A percentile compares a stretch with the other conserved stretches of the same genome.
Conservation (phyloP, 2,113 vertebrate species). For the Alaudala cheleensis region DNA sequence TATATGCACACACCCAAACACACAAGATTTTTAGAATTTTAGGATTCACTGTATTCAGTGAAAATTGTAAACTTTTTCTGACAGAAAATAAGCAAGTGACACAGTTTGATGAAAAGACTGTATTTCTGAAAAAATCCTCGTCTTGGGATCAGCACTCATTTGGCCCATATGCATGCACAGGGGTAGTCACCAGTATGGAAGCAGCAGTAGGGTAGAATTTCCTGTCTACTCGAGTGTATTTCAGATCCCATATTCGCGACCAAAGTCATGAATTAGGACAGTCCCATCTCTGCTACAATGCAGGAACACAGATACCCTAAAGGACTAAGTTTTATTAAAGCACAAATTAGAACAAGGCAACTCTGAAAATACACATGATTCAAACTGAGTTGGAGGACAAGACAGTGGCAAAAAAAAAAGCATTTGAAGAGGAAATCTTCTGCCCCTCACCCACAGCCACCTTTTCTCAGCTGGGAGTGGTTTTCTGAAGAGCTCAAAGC, state of each 20-base stretch:
- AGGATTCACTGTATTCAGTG: background rate
- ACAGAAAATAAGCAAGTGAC: background rate
- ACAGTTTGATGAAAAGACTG: background rate
- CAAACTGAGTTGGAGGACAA: background rate
- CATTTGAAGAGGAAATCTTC: background rate
- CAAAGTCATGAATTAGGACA: background rate
- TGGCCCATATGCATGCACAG: background rate
- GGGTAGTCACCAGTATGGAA: background rate
- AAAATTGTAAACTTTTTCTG: background rate
- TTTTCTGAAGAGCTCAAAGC: background rate
- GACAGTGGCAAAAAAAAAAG: background rate
- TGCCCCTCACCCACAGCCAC: background rate
- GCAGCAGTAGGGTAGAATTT: background rate
- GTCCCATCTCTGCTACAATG: background rate
- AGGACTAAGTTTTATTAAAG: background rate
- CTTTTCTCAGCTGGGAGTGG: background rate
- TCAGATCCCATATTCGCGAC: background rate
- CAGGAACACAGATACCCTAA: background rate
- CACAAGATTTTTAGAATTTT: background rate
- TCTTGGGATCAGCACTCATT: background rate
- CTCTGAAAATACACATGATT: background rate
- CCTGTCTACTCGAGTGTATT: rapidly evolving
- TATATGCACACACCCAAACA: background rate
- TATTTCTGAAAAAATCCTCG: background rate
- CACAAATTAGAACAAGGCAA: background rate